phyloP scores from a whole-genome alignment of 2,888 invertebrate species.

The Tolmerus cingulatus region DNA sequence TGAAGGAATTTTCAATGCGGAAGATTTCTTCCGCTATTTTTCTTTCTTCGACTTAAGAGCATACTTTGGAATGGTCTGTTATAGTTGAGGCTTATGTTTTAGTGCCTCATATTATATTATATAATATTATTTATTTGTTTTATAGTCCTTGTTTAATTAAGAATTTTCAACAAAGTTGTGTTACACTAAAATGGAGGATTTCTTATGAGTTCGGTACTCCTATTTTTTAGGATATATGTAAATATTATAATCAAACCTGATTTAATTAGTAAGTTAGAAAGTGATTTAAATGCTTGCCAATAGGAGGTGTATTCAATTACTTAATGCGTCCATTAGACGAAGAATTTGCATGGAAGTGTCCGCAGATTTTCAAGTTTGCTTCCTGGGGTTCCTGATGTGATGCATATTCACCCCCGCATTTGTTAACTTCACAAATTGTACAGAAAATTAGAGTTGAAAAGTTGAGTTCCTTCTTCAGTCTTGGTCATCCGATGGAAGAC shows the following conservation, averaged over 20 bases:
- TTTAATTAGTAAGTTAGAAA: background rate
- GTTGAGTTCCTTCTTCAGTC: background rate
- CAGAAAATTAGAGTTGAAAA: constrained; percentile 38
- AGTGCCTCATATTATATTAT: background rate
- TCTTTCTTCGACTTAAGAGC: background rate
- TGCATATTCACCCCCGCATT: background rate
- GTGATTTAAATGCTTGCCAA: background rate
- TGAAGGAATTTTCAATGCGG: background rate
- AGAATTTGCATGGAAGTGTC: background rate
- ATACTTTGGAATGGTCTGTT: background rate
- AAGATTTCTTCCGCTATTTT: background rate
- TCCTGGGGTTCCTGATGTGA: background rate
- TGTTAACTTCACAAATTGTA: constrained; percentile 27
- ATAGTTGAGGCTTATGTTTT: background rate
- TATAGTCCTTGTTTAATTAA: too few species aligned
- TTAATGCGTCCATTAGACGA: background rate
- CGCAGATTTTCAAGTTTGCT: background rate
- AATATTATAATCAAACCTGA: background rate
- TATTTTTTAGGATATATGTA: background rate
- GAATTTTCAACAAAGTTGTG: too few species aligned
- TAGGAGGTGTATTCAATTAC: background rate
- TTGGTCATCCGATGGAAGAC: constrained; percentile 2
- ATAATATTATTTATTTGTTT: background rate
- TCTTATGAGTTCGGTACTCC: too few species aligned
- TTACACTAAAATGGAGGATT: too few species aligned